Base-by-base conservation (phyloP, 2,113 vertebrate species). In the Bujurquina vittata region DNA sequence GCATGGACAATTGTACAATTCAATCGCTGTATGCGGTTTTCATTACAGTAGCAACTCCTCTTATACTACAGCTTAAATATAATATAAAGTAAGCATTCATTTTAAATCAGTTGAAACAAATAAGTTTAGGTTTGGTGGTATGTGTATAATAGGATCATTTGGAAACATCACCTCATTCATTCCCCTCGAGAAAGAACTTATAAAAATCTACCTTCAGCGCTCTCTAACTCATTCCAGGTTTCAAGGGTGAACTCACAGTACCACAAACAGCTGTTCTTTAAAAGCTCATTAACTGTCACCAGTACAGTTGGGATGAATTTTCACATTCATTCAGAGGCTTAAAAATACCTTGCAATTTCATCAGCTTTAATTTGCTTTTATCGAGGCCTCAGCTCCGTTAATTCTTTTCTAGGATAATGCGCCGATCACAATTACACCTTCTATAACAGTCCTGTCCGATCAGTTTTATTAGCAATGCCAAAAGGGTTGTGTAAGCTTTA, bases 401-500 rank as follows among this genome's bases (percentile, higher is more conserved):
- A 83, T 79, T 81, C 43, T 89, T 88, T 77, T 63, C 79, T 62
- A 56, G 56, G 31, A 75, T 11, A 69, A 74, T 49, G 4, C 60
- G 52, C 11, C n/a, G 14, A 87, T 86, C 60, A 80, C 72, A 80
- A 11, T 75, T 80, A 54, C 65, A 80, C n/a, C 10, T 5, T 5
- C 33, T 1, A 11, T 37, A 60, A 55, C 79, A 75, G 83, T 80
- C 29, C 57, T 20, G n/a, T 22, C 55, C 7, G 12, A 69, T 76
- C 22, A 57, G n/a, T 90, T 88, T 88, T 75, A 90, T 75, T 74
- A 81, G 79, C 54, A 1, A 58, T 78, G 83, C 65, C 65, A 63
- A 73, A 77, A 79, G 37, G 80, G 88, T 94, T 89, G 84, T 72
- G 74, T 84, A 43, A 46, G 40, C 72, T 79, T 74, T 84, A 58